phyloP scores from a whole-genome alignment of 2,113 vertebrate genomes.

The Dipodomys merriami region DNA sequence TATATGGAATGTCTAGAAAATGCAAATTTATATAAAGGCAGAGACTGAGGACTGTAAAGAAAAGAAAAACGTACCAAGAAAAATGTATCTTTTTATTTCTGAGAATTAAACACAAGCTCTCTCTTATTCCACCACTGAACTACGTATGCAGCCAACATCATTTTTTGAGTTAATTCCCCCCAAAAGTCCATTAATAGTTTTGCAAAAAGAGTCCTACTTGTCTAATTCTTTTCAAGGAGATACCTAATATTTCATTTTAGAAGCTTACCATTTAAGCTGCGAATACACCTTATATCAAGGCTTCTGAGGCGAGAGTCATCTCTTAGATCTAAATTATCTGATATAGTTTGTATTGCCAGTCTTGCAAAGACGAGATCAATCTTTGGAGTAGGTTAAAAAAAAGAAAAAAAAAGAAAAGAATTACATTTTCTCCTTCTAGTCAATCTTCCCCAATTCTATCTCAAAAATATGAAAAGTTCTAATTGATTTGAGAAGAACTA shows the following conservation, averaged over 20 bases:
- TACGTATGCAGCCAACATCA: background rate
- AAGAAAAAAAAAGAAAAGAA: conserved; percentile 52
- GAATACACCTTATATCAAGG: conserved; percentile 97
- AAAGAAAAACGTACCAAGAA: conserved; percentile 11
- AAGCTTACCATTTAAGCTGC: conserved; percentile 95
- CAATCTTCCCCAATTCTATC: background rate
- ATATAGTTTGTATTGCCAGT: conserved; percentile 92
- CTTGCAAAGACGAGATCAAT: conserved; percentile 98
- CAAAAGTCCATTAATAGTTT: conserved; percentile 27
- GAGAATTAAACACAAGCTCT: background rate
- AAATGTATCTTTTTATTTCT: background rate
- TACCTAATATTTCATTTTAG: conserved; percentile 54
- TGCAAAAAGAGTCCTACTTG: conserved; percentile 32
- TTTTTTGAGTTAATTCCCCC: background rate
- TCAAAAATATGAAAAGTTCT: conserved; percentile 53
- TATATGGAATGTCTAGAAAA: conserved; percentile 34
- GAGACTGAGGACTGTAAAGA: background rate
- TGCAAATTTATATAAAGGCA: conserved; percentile 27
- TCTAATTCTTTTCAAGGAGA: conserved; percentile 45
- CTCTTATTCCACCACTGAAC: background rate
- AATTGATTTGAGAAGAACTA: conserved; percentile 59
- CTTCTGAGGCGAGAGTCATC: conserved; percentile 94
- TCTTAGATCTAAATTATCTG: conserved; percentile 96
- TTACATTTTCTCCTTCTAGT: conserved; percentile 66
- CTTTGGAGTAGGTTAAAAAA: conserved; percentile 81